Evolutionary conservation across 2,113 vertebrate species (phyloP), one percentile per base, ranked within the genome.

Genomic region (Nestor notabilis): DNA sequence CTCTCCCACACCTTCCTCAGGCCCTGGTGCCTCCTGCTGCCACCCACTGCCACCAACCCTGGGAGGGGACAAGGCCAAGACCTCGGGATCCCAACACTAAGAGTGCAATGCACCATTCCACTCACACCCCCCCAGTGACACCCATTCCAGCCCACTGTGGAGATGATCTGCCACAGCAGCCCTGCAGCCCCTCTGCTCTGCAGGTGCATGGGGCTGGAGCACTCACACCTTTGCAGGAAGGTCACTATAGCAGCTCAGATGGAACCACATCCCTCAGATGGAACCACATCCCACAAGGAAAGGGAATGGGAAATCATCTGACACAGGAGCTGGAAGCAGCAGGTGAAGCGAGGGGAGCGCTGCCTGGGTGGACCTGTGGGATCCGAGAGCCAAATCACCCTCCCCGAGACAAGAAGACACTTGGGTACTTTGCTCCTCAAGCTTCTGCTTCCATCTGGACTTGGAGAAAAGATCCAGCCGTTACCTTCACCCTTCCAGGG

Each of bases 321-420:
- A 10, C 20, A 17, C 9, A 3, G 70, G 50, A 11, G 11, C 3
- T 5, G 1, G 47, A 31, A 46, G 64, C 64, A 14, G 31, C 13
- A 0, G 50, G 60, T 4, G 2, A 11, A 37, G 37, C 2, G 25
- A 41, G 49, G 5, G 49, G 24, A 35, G 47, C 39, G 7, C 41
- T 6, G 43, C 1, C 64, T 6, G 5, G 6, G 4, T 1, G 4
- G 17, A 24, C 17, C 20, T 4, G 10, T 0, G 6, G 11, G 56
- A 52, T 23, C 44, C 4, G 2, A 27, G 47, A 25, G 52, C 21
- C 1, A 2, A 56, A 46, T 1, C 5, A 3, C 43, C 47, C 9
- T 19, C 71, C 58, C 83, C 14, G 13, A 17, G 39, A 2, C 39
- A 47, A 47, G 0, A 1, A 50, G 78, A 78, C 11, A 4, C 27